These are phyloP conservation scores for Labia minor DNA, from an alignment of 2,888 invertebrate species.

Conservation along the genomic window DNA sequence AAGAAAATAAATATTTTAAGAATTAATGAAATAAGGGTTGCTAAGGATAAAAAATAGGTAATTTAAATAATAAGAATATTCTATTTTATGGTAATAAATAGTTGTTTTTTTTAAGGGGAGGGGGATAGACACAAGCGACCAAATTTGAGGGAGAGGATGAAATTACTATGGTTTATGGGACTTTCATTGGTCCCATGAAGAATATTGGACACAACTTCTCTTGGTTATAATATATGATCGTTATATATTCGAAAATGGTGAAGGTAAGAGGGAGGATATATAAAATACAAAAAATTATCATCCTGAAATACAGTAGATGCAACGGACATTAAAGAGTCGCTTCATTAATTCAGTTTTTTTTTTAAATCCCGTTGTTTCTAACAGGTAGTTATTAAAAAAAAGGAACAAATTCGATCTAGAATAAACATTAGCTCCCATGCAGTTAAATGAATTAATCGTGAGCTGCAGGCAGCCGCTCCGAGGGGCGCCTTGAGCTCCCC, in stretches of 20 bases:
- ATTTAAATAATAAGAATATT: too few relatives aligned
- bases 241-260: neutral
- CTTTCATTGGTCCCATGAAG: too few relatives aligned
- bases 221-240: neutral
- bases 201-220: neutral
- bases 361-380: neutral
- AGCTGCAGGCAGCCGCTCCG: conserved; percentile 5
- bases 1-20: too few relatives aligned
- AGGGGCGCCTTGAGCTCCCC: neutral
- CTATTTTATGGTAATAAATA: too few relatives aligned
- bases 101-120: too few relatives aligned
- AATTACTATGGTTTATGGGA: too few relatives aligned
- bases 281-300: neutral
- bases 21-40: too few relatives aligned
- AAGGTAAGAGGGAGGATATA: neutral
- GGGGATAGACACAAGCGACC: too few relatives aligned
- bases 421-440: conserved; percentile 8
- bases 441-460: conserved; percentile 1
- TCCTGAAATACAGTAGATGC: neutral
- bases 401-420: neutral
- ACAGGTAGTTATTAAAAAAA: neutral
- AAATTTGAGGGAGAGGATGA: too few relatives aligned
- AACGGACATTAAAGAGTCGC: conserved; percentile 3
- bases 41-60: too few relatives aligned
- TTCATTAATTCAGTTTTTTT: neutral